These are phyloP conservation scores for Crotophaga sulcirostris DNA, from an alignment of 2,113 vertebrate genomes.

Conservation along the genomic window DNA sequence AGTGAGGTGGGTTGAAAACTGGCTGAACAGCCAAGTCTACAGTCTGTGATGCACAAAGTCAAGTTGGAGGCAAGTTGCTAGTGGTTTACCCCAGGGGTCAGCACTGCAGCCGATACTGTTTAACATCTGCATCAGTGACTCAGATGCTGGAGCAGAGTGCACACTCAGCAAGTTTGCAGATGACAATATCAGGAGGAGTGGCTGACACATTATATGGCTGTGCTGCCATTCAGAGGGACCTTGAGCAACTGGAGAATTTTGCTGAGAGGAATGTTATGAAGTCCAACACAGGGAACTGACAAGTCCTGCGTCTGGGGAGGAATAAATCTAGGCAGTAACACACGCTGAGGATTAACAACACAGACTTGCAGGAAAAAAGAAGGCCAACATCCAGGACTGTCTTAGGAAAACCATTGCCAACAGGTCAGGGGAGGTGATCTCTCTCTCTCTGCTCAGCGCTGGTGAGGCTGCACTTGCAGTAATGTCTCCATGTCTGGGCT, in stretches of 20 bases:
- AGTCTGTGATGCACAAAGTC: neutral
- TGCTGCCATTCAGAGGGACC: neutral
- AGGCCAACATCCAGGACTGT: neutral
- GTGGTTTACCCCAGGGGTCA: neutral
- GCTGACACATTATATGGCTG: neutral
- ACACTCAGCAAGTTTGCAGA: neutral
- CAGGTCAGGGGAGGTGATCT: neutral
- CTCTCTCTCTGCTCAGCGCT: neutral
- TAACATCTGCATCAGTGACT: neutral
- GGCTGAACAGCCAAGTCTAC: neutral
- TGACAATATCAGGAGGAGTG: neutral
- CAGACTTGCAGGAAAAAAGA: neutral
- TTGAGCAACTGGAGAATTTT: neutral
- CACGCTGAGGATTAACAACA: neutral
- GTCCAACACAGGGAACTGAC: neutral
- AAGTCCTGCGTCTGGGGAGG: neutral
- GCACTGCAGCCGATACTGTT: neutral
- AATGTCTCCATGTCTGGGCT: neutral
- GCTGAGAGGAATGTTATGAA: neutral
- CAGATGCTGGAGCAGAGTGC: neutral
- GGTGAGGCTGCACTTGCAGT: neutral
- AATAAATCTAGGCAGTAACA: neutral
- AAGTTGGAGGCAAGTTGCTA: neutral
- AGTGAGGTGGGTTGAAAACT: neutral
- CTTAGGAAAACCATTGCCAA: neutral